Base-by-base conservation (phyloP, 1,140 invertebrate genomes). In the Sitodiplosis mosellana region DNA sequence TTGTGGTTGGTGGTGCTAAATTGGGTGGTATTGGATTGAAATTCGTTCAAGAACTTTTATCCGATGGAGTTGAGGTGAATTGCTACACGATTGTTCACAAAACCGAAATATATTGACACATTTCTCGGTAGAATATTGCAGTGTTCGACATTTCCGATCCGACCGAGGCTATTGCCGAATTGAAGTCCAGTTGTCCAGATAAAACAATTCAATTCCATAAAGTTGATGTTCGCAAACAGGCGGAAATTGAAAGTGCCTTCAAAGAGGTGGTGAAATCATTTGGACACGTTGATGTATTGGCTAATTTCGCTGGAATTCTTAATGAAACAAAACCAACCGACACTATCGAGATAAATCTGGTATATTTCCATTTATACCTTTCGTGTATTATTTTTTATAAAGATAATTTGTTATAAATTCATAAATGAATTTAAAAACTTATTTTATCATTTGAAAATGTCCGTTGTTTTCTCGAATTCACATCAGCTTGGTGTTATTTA, bases 271-370 rank as follows among this genome's bases (percentile, higher is more conserved):
- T 56, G 38, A 63, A 61, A 49, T 55, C 54, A 22, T 63, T 64
- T 17, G 61, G 66, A n/a, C 56, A 56, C 17, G 61, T 78, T 17
- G 75, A 81, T 51, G 71, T 80, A 40, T 58, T 80, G 2, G 63
- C 77, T 0, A 78, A 80, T 46, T 72, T 75, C 43, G 75, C 76
- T 36, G 71, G 73, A 33, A 70, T 76, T 15, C 59, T 72, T 8
- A 63, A 75, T 48, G 73, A 78, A 12, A 53, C 53, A 33, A 53
- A 63, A 10, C 63, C 66, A 45, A 64, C 69, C 36, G 59, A 59
- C 10, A 60, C 54, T n/a, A 54, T 72, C 20, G 52, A 64, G 21
- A 61, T 73, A 5, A 73, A 72, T 50, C 49, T 72, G 43, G 67
- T 70, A 58, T 58, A 56, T 55, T 2, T 33, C 12, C 1, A 15